Evolutionary conservation across 2,888 invertebrate genomes (phyloP), one percentile per base, ranked within the genome.

Genomic region (Cartodere bifasciata): DNA sequence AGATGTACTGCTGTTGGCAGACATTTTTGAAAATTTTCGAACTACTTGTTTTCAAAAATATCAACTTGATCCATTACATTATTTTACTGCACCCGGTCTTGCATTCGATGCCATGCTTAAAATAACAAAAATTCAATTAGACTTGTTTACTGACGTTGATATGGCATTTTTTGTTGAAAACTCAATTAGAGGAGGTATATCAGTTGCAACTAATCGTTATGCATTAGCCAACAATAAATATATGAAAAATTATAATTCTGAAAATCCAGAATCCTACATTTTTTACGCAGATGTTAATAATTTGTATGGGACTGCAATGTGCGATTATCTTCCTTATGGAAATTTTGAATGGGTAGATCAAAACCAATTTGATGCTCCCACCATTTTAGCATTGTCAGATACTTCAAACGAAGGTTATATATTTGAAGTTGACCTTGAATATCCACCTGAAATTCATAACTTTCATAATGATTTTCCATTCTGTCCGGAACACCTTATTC

Each of bases 1-100:
- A 2, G 56, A 60, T 37, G 47, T 58, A 1, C 31, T 55, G 9
- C 32, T 56, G 4, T 33, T 53, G 16, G 43, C 48, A 3, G 56
- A 56, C 29, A 40, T 56, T 6, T 55, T 56, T 37, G 56, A 58
- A 39, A n/a, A n/a, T n/a, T n/a, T n/a, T n/a, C n/a, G n/a, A n/a
- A n/a, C n/a, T n/a, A n/a, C n/a, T n/a, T n/a, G n/a, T n/a, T n/a
- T n/a, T n/a, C 10, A 31, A 12, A 43, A 42, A 3, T 56, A 58
- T 30, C 32, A 34, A 2, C 29, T 55, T 4, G 54, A 55, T 38
- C 46, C 50, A 4, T 31, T 37, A 3, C 41, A 43, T 23, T 52
- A 48, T 35, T 47, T 36, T 21, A 49, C 47, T 1, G 31, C 43
- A 6, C 54, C 52, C 3, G 45, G 45, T 4, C 41, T 47, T 9